These are phyloP conservation scores for Desmophyllum pertusum DNA, from an alignment of 92 coral and sea anemone species.

Conservation along the genomic window DNA sequence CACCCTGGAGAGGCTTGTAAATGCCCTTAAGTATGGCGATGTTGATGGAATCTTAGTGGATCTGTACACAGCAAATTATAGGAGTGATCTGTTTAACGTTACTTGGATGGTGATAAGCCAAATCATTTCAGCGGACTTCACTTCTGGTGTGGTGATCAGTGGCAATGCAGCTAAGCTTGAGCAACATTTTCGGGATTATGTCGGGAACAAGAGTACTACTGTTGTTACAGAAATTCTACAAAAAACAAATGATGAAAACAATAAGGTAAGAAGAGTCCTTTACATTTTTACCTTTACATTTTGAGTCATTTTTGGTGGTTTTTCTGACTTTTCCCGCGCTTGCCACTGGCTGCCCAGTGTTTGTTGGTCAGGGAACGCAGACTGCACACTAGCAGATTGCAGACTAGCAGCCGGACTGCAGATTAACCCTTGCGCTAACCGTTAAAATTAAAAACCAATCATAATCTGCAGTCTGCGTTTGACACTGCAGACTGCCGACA, in stretches of 20 bases:
- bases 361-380: too few species aligned
- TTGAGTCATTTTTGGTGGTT: too few species aligned
- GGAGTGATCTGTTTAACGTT: constrained; percentile 68
- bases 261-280: constrained; percentile 53
- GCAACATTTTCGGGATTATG: constrained; percentile 56
- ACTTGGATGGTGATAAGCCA: constrained; percentile 66
- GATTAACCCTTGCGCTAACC: too few species aligned
- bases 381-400: too few species aligned
- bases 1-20: constrained; percentile 53
- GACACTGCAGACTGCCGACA: too few species aligned
- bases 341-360: too few species aligned
- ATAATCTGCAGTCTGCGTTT: too few species aligned
- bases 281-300: too few species aligned
- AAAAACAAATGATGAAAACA: constrained; percentile 45
- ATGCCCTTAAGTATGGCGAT: constrained; percentile 50
- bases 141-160: constrained; percentile 66
- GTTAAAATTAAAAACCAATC: too few species aligned
- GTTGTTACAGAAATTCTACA: constrained; percentile 52
- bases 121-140: constrained; percentile 57
- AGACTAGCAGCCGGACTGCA: too few species aligned
- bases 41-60: constrained; percentile 81
- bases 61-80: constrained; percentile 71
- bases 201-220: constrained; percentile 33
- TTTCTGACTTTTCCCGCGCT: too few species aligned
- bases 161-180: constrained; percentile 66